Conservation (phyloP, 1,140 invertebrate genomes). For the Samia ricini region DNA sequence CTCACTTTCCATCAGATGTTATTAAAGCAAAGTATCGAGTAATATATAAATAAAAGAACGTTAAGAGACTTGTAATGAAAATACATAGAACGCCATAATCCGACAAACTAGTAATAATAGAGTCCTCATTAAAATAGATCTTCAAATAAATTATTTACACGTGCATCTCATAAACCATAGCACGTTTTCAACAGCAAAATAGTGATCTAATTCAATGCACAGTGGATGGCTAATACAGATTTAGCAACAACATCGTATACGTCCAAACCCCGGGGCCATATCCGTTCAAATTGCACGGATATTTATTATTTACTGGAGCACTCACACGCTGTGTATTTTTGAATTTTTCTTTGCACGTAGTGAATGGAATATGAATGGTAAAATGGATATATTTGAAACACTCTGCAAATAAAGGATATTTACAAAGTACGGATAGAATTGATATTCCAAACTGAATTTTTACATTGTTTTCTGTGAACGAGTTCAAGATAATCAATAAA, state of each 20-base stretch:
- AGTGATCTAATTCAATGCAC: background rate
- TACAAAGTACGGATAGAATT: background rate
- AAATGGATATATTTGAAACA: background rate
- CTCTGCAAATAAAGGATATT: background rate
- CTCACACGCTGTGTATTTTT: conserved; percentile 3
- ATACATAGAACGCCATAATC: too few relatives aligned
- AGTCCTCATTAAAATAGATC: too few relatives aligned
- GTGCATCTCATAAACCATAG: too few relatives aligned
- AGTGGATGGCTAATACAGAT: background rate
- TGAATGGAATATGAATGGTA: background rate
- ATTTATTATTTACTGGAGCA: conserved; percentile 2
- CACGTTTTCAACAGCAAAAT: background rate
- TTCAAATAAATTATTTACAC: too few relatives aligned
- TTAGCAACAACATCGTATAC: background rate
- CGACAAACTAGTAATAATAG: too few relatives aligned
- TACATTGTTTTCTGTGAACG: too few relatives aligned
- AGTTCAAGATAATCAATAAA: too few relatives aligned
- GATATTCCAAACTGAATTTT: too few relatives aligned
- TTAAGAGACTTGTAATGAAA: too few relatives aligned
- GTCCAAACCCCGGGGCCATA: background rate
- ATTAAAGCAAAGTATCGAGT: too few relatives aligned
- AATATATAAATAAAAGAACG: too few relatives aligned
- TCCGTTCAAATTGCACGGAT: conserved; percentile 5
- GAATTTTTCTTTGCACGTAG: background rate
- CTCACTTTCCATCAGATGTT: too few relatives aligned